phyloP scores from a whole-genome alignment of 2,113 vertebrate genomes.

The Oreocharis arfaki region DNA sequence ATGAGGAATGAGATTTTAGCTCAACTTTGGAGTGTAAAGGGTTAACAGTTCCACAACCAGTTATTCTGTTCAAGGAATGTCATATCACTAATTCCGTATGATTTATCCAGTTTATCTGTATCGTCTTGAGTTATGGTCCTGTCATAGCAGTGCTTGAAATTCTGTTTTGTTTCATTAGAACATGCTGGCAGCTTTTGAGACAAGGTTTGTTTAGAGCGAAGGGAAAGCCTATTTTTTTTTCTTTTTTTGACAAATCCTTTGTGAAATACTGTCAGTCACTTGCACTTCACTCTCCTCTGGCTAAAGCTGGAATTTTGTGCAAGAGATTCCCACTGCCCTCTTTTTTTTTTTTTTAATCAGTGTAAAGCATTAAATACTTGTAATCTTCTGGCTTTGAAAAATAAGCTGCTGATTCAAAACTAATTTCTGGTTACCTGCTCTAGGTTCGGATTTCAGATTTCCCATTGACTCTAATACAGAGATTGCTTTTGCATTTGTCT shows the following conservation, averaged over 20 bases:
- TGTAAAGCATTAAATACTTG: not conserved
- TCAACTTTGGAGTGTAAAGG: not conserved
- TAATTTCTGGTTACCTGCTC: not conserved
- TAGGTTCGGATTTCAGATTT: not conserved
- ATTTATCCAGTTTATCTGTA: not conserved
- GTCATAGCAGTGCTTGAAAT: not conserved
- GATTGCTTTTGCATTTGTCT: not conserved
- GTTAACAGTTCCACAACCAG: not conserved
- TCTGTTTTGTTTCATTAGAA: not conserved
- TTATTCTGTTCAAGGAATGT: not conserved
- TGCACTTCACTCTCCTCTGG: not conserved
- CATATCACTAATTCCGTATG: not conserved
- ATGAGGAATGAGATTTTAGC: not conserved
- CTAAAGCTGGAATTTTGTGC: not conserved
- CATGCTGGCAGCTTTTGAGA: not conserved
- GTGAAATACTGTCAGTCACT: not conserved
- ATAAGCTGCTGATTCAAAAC: not conserved
- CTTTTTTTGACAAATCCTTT: not conserved
- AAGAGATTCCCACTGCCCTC: not conserved
- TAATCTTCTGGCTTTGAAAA: not conserved
- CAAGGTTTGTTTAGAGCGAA: not conserved
- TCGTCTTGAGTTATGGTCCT: not conserved
- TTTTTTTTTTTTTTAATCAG: not conserved
- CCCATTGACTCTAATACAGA: not conserved
- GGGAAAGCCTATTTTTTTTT: not conserved